Base-by-base conservation (phyloP, 2,113 vertebrate genomes). In the Clarias gariepinus region DNA sequence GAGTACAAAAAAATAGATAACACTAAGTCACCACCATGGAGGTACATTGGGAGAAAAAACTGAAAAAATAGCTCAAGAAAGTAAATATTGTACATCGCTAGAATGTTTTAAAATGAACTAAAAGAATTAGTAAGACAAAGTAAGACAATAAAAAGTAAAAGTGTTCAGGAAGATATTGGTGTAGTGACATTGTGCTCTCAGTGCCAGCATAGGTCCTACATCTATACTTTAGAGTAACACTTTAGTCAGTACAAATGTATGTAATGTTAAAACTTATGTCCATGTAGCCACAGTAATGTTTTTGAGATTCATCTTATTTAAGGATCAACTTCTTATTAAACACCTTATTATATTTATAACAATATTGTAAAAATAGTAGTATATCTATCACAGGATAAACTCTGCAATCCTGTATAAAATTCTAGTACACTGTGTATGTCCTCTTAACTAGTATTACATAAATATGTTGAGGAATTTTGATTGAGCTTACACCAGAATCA, bases 101-200 rank as follows among this genome's bases (percentile, higher is more conserved):
- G 15, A 68, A 16, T 7, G 12, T 30, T 68, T 30, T 30, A 30
- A 30, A 16, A 68, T 68, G 3, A n/a, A 25, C 8, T 61, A 66
- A 64, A 41, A 64, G 63, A 64, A 30, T 68, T 5, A 47, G 41
- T 47, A 47, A 47, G 47, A 47, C 7, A 68, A 68, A 68, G 28
- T 30, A 68, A 30, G n/a, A 68, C 28, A 4, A 30, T 68, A 10
- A 5, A 30, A n/a, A 25, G 73, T 68, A n/a, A 88, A 88, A 61
- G 88, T 58, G 23, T 90, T 84, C 64, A 81, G 61, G 58, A 82
- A 58, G 82, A 85, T 79, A 69, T 90, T 85, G 74, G 89, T 89
- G 86, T 47, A 57, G 82, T 76, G 83, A 74, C 64, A 60, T 60
- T 4, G 28, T 33, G 55, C 18, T 33, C 33, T 33, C 52, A 52